Evolutionary conservation across 1,140 invertebrate species (phyloP), one percentile per base, ranked within the genome.

Genomic region (Brachionus koreanus): DNA sequence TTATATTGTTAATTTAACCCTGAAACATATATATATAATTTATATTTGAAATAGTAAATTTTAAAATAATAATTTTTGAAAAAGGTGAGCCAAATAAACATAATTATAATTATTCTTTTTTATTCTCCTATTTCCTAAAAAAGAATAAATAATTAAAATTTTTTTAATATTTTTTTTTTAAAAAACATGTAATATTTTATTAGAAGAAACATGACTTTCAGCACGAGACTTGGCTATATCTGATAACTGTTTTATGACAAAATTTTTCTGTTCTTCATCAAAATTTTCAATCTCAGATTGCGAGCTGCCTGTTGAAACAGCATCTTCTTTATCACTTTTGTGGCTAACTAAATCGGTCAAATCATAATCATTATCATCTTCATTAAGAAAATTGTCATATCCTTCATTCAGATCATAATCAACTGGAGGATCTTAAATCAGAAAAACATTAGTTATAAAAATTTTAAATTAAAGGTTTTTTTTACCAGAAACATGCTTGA

Each of bases 181-280:
- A 69, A 69, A 69, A 37, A 69, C 37, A 37, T 74, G 16, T 4
- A 35, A 43, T n/a, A 46, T 74, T 13, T 23, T 46, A 12, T 13
- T 46, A 2, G 39, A 46, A n/a, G 37, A 4, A 25, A 25, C 23
- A 74, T 74, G 69, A 43, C 10, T 25, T 25, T 43, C 19, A 5
- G 69, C 69, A 5, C 19, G 9, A 2, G 69, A 74, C 46, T 74
- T 74, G 39, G 69, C 69, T 25, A 74, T 74, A 13, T 46, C 39
- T 25, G 69, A 23, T 19, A 74, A 16, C 25, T 74, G 69, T 25
- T 74, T 74, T 1, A 74, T 9, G 3, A 74, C 43, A 74, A 74
- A 74, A 74, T 74, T 16, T 25, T 74, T 74, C 23, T 74, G 69
- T 7, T 46, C 39, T 13, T 74, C 69, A 35, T 74, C 42, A 9